Evolutionary conservation across 1,140 invertebrate genomes (phyloP).

Genomic region (Drosophila santomea): DNA sequence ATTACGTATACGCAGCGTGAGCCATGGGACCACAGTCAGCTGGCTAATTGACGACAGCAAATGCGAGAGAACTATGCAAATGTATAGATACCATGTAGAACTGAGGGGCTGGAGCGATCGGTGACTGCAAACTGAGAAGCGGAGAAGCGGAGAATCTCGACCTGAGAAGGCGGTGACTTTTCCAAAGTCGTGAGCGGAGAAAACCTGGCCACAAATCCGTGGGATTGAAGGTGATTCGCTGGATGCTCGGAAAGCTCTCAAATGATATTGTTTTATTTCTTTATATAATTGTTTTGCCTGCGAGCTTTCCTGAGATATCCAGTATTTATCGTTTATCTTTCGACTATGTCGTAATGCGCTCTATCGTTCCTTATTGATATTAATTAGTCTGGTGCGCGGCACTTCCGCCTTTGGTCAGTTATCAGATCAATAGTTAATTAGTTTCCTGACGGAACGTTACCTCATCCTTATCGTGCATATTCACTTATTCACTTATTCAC

Average conservation of each 20-base stretch:
- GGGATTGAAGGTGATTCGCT: slow-evolving; percentile 66
- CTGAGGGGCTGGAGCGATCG: slow-evolving; percentile 28
- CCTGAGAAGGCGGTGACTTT: slow-evolving; percentile 54
- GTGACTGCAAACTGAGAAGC: slow-evolving; percentile 23
- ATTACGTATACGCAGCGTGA: slow-evolving; percentile 69
- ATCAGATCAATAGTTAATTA: slow-evolving; percentile 44
- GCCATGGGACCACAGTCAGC: slow-evolving; percentile 37
- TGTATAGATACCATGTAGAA: slow-evolving; percentile 1
- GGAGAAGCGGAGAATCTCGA: slow-evolving; percentile 27
- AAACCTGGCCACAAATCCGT: slow-evolving; percentile 31
- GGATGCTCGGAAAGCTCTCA: slow-evolving; percentile 60
- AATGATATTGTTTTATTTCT: slow-evolving; percentile 45
- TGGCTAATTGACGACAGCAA: slow-evolving; percentile 61
- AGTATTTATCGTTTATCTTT: slow-evolving; percentile 43
- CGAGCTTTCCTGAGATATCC: slow-evolving; percentile 38
- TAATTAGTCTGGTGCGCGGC: slow-evolving; percentile 25
- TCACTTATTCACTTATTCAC: slow-evolving; percentile 30
- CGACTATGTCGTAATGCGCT: slow-evolving; percentile 31
- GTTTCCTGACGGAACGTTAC: slow-evolving; percentile 42
- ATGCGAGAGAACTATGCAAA: slow-evolving; percentile 1
- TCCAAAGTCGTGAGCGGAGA: slow-evolving; percentile 59
- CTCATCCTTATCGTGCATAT: slow-evolving; percentile 69
- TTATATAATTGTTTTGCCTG: slow-evolving; percentile 50
- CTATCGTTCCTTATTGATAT: slow-evolving; percentile 16
- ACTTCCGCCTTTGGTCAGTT: slow-evolving; percentile 28